These are phyloP conservation scores for Drosophila falleni DNA, from an alignment of 2,888 invertebrate species.

Conservation along the genomic window DNA sequence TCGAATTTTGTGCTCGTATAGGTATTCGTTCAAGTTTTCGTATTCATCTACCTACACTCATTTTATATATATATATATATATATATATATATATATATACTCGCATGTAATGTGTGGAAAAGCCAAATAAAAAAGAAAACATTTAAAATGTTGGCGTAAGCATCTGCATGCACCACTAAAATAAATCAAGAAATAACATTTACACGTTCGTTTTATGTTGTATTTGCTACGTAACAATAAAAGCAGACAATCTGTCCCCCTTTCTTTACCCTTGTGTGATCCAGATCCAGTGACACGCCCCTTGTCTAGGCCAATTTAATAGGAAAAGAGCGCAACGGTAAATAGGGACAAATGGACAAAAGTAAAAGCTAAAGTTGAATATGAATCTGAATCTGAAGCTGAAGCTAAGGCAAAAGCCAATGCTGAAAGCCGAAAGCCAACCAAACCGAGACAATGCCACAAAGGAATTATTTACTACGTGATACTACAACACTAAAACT, in stretches of 20 bases:
- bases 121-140: constrained; percentile 23
- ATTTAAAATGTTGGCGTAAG: constrained; percentile 73
- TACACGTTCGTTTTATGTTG: constrained; percentile 79
- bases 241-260: constrained; percentile 48
- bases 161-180: constrained; percentile 79
- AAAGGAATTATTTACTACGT: constrained; percentile 80
- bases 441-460: constrained; percentile 77
- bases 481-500: constrained; percentile 78
- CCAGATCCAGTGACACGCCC: constrained; percentile 13
- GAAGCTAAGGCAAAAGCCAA: constrained; percentile 41
- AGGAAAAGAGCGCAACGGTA: constrained; percentile 41
- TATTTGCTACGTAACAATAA: constrained; percentile 79
- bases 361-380: constrained; percentile 15
- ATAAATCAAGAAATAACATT: constrained; percentile 81
- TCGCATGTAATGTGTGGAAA: constrained; percentile 27
- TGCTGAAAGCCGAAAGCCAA: constrained; percentile 50
- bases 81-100: neutral
- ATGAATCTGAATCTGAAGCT: constrained; percentile 11
- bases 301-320: constrained; percentile 60
- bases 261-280: neutral
- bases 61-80: neutral
- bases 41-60: constrained; percentile 4
- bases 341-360: constrained; percentile 51
- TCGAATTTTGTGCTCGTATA: constrained; percentile 45
- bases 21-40: constrained; percentile 7